Conservation (phyloP, 2,888 invertebrate genomes). For the Zygothrica quintamaculata region DNA sequence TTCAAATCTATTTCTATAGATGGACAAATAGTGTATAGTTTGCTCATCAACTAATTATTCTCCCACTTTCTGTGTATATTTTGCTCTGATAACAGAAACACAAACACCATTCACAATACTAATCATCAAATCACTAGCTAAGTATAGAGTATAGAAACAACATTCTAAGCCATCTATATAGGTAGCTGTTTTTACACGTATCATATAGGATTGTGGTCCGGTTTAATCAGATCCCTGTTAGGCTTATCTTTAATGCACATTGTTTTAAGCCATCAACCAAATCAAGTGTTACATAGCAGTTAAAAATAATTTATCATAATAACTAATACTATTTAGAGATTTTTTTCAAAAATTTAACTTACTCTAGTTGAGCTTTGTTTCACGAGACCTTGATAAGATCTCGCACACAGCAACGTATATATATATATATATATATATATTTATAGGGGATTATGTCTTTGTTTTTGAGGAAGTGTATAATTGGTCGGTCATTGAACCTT, state of each 20-base stretch:
- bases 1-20: slow-evolving; percentile 20
- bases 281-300: too few relatives aligned
- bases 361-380: too few relatives aligned
- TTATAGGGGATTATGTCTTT: slow-evolving; percentile 30
- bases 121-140: too few relatives aligned
- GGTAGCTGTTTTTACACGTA: slow-evolving; percentile 38
- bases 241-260: slow-evolving; percentile 67
- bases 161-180: slow-evolving; percentile 14
- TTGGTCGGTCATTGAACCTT: slow-evolving; percentile 44
- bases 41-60: slow-evolving; percentile 33
- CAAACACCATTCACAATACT: slow-evolving; percentile 35
- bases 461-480: slow-evolving; percentile 26
- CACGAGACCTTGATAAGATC: too few relatives aligned
- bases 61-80: slow-evolving; percentile 46
- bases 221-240: slow-evolving; percentile 8
- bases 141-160: slow-evolving; percentile 52
- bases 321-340: too few relatives aligned
- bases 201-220: slow-evolving; percentile 20
- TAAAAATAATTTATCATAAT: too few relatives aligned
- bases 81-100: slow-evolving; percentile 59
- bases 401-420: too few relatives aligned
- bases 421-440: slow-evolving; percentile 13
- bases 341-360: too few relatives aligned
- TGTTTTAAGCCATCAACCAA: slow-evolving; percentile 34
- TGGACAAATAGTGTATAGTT: slow-evolving; percentile 29